phyloP scores from a whole-genome alignment of 1,140 invertebrate species.

The Vanessa atalanta region DNA sequence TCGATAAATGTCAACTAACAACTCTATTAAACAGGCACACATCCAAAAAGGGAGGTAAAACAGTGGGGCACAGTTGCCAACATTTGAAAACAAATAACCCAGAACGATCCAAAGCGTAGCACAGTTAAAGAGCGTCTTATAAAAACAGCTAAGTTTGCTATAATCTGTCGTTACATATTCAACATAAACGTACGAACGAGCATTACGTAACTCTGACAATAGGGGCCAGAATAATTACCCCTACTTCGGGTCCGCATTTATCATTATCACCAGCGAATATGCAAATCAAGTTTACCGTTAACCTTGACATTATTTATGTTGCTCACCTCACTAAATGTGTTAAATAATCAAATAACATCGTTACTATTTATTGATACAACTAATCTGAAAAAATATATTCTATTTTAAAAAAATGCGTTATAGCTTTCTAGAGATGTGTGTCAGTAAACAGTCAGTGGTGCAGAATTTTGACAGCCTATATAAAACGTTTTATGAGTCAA shows the following conservation, averaged over 20 bases:
- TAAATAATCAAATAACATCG: constrained; percentile 7
- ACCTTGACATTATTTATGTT: constrained; percentile 68
- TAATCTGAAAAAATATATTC: background rate
- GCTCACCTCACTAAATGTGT: constrained; percentile 9
- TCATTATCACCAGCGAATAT: constrained; percentile 58
- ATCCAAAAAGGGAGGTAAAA: no score
- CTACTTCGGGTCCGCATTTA: constrained; percentile 45
- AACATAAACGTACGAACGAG: constrained; percentile 22
- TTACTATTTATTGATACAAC: background rate
- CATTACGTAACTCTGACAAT: constrained; percentile 49
- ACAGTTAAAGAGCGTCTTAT: background rate
- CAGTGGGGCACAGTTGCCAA: no score
- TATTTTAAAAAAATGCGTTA: constrained; percentile 7
- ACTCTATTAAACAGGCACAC: no score
- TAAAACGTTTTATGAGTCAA: constrained; percentile 42
- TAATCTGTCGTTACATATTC: constrained; percentile 18
- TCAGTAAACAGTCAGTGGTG: constrained; percentile 33
- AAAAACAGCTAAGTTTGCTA: background rate
- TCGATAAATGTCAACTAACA: no score
- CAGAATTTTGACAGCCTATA: constrained; percentile 34
- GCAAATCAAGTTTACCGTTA: constrained; percentile 47
- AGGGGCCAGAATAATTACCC: constrained; percentile 54
- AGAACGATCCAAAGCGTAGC: no score
- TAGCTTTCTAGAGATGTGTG: constrained; percentile 33
- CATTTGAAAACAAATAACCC: no score